These are phyloP conservation scores for Perca flavescens DNA, from an alignment of 2,113 vertebrate species.

Conservation along the genomic window DNA sequence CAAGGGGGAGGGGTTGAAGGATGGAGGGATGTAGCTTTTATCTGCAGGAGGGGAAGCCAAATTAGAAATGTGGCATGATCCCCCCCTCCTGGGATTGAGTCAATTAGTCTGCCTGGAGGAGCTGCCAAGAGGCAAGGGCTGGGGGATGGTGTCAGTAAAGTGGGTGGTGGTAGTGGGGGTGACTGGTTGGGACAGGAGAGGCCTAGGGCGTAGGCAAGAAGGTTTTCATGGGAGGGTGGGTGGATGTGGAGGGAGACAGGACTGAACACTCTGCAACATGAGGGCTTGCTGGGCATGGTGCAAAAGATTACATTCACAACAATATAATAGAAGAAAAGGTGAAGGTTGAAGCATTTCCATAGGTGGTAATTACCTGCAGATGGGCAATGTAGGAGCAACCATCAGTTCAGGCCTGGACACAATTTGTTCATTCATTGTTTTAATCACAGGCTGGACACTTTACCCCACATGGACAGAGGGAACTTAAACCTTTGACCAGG, in stretches of 20 bases:
- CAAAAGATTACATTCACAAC: background rate
- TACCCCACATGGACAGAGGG: background rate
- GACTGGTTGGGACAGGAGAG: slow-evolving; percentile 48
- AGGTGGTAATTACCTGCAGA: background rate
- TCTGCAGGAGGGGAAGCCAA: slow-evolving; percentile 76
- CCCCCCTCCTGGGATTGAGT: slow-evolving; percentile 77
- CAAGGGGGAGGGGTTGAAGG: slow-evolving; percentile 14
- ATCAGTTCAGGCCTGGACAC: background rate
- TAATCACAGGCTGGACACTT: background rate
- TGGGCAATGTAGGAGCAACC: background rate
- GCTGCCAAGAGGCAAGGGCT: slow-evolving; percentile 67
- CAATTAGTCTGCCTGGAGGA: slow-evolving; percentile 81
- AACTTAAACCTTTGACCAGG: background rate
- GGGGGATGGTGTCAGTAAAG: slow-evolving; percentile 62
- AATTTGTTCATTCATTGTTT: background rate
- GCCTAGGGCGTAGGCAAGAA: slow-evolving; percentile 46
- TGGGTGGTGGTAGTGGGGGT: slow-evolving; percentile 15
- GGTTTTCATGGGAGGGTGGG: slow-evolving; percentile 28
- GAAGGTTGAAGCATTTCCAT: background rate
- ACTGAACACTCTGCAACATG: background rate
- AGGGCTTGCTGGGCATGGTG: background rate
- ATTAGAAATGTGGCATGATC: slow-evolving; percentile 81
- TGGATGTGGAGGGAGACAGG: background rate
- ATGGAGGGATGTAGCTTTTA: slow-evolving; percentile 74
- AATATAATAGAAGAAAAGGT: background rate